Evolutionary conservation across 2,888 invertebrate species (phyloP).

Genomic region (Aplocera efformata): DNA sequence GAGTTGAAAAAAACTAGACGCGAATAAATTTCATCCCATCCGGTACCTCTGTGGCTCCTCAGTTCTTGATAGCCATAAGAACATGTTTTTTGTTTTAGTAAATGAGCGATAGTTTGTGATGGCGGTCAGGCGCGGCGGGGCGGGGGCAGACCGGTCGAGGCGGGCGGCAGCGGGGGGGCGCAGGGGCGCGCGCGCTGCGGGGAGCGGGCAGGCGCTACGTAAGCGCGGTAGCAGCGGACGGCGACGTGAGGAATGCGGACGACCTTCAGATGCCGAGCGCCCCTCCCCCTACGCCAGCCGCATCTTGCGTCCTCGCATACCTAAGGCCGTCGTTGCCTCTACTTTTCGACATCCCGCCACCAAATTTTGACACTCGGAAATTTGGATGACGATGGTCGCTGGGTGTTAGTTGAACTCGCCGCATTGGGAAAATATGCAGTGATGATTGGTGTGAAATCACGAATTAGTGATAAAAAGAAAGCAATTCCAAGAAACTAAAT

Average conservation of each 20-base stretch:
- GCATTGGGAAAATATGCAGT: too few relatives aligned
- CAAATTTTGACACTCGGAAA: constrained; percentile 70
- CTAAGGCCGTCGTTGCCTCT: constrained; percentile 71
- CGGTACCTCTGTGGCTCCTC: constrained; percentile 74
- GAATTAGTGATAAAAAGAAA: too few relatives aligned
- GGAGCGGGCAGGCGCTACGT: constrained; percentile 71
- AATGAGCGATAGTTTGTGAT: constrained; percentile 76
- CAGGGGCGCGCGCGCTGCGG: constrained; percentile 35
- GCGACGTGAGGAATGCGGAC: constrained; percentile 80
- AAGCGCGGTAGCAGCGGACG: constrained; percentile 80
- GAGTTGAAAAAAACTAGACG: constrained; percentile 67
- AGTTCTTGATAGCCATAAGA: constrained; percentile 73
- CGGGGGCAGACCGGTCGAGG: constrained; percentile 61
- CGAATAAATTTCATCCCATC: constrained; percentile 78
- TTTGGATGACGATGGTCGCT: constrained; percentile 33
- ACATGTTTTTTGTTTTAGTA: constrained; percentile 77
- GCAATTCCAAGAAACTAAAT: too few relatives aligned
- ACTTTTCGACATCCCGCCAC: constrained; percentile 73
- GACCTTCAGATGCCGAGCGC: constrained; percentile 79
- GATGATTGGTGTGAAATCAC: too few relatives aligned
- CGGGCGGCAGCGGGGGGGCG: constrained; percentile 43
- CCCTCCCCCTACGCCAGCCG: constrained; percentile 74
- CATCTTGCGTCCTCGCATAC: constrained; percentile 80
- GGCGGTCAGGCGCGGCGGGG: constrained; percentile 56
- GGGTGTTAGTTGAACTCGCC: too few relatives aligned